A percentile compares a stretch with the other conserved stretches of the same genome.
These are phyloP conservation scores for Oostethus manadensis DNA, from an alignment of 2,113 vertebrate species.

Conservation along the genomic window DNA sequence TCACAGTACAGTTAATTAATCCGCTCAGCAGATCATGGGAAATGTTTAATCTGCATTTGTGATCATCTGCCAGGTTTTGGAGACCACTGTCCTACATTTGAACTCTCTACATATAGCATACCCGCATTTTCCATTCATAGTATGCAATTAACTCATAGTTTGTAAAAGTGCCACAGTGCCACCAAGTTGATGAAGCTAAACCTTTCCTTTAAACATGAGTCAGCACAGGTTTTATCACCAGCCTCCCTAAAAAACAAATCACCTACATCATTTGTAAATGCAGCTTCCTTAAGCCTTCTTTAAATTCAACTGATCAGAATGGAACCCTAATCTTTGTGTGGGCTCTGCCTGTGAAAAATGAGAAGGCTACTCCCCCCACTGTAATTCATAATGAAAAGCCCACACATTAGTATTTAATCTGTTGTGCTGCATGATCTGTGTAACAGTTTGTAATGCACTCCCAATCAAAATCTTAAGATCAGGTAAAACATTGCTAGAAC, in stretches of 20 bases:
- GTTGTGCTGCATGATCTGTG: constrained; percentile 11
- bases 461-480: too few relatives aligned
- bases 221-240: background rate
- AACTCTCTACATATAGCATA: constrained; percentile 2
- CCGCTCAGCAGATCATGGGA: constrained; percentile 10
- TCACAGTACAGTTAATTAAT: constrained; percentile 20
- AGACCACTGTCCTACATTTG: background rate
- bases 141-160: background rate
- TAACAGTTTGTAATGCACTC: too few relatives aligned
- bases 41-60: constrained; percentile 13
- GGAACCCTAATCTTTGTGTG: background rate
- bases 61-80: constrained; percentile 18
- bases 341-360: constrained; percentile 10
- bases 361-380: constrained; percentile 8
- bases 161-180: background rate
- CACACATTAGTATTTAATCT: constrained; percentile 18
- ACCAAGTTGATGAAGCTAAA: background rate
- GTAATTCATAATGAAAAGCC: constrained; percentile 22
- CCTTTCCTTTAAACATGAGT: background rate
- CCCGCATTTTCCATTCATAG: background rate
- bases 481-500: too few relatives aligned
- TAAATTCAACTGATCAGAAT: too few relatives aligned
- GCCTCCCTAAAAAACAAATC: background rate
- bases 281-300: too few relatives aligned
- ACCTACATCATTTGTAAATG: too few relatives aligned